A percentile compares a stretch with the other conserved stretches of the same genome.
These are phyloP conservation scores for Mus caroli DNA, from an alignment of 2,797 vertebrate species.

Conservation along the genomic window DNA sequence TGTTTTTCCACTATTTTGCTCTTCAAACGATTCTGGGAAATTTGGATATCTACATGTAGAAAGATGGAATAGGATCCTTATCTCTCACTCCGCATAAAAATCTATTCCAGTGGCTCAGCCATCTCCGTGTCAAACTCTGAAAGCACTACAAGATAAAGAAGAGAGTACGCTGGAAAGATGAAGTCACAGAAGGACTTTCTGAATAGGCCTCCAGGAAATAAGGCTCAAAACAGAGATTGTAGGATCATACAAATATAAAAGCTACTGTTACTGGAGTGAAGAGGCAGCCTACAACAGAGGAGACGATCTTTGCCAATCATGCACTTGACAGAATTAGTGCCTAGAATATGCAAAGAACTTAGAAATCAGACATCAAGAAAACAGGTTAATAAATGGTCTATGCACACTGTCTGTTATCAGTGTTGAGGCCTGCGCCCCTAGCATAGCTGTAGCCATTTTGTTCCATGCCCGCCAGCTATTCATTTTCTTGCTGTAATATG, in stretches of 20 bases:
- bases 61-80: background rate
- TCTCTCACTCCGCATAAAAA: background rate
- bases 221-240: background rate
- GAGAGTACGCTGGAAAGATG: background rate
- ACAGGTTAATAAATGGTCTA: background rate
- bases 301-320: background rate
- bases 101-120: background rate
- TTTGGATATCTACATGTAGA: background rate
- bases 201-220: background rate
- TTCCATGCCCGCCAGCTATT: background rate
- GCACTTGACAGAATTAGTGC: background rate
- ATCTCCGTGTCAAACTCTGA: background rate
- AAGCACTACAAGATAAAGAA: background rate
- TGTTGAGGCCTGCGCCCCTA: background rate
- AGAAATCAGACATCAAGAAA: too few relatives aligned
- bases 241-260: background rate
- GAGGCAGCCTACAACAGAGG: background rate
- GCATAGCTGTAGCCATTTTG: background rate
- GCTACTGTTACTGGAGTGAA: background rate
- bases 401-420: slow-evolving; percentile 40
- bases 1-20: background rate
- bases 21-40: background rate
- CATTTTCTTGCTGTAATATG: background rate
- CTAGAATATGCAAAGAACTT: background rate
- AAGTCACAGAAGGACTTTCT: background rate